Base-by-base conservation (phyloP, 2,888 invertebrate species). In the Pelosia muscerda region DNA sequence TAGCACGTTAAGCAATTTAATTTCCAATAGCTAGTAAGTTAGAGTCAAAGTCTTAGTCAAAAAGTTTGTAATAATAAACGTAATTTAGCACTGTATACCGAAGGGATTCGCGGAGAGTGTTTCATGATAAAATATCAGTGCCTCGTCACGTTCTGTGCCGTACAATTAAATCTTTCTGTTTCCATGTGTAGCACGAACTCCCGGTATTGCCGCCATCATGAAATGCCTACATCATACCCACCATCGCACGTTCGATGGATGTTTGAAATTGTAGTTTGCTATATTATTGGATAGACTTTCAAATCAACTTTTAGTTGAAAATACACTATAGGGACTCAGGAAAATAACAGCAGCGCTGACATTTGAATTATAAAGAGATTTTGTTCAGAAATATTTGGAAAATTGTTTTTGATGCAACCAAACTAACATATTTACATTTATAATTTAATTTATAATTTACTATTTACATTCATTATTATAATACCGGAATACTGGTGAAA, bases 151-250 rank as follows among this genome's bases (percentile, higher is more conserved):
- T 86, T 75, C 81, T 69, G 83, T 73, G 84, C 78, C 81, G 75
- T 84, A 86, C 88, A 88, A 89, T 88, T 87, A 88, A 88, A 88
- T 85, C 84, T 86, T 83, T 81, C 79, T 73, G 76, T 73, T 73
- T 71, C 75, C 72, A 72, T 69, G 73, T 65, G 71, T 69, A 73
- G 79, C 80, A 80, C 78, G 77, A 72, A 81, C 73, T 68, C 62
- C 63, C 63, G 54, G 66, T 63, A 57, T 57, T 19, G 59, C 56
- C 8, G 54, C 58, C 28, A 42, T 65, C 58, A 63, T 63, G 38
- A n/a, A 63, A 65, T 28, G n/a, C 57, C 26, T n/a, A 10, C 57
- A 31, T 68, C 22, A 65, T 25, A 34, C 11, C 19, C 31, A 28
- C 34, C 54, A 25, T 31, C 54, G 22, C 23, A 55, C n/a, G 25